Percentiles rank a stretch among this genome's conserved stretches.
phyloP scores from a whole-genome alignment of 2,113 vertebrate species.

The Varanus salvator region DNA sequence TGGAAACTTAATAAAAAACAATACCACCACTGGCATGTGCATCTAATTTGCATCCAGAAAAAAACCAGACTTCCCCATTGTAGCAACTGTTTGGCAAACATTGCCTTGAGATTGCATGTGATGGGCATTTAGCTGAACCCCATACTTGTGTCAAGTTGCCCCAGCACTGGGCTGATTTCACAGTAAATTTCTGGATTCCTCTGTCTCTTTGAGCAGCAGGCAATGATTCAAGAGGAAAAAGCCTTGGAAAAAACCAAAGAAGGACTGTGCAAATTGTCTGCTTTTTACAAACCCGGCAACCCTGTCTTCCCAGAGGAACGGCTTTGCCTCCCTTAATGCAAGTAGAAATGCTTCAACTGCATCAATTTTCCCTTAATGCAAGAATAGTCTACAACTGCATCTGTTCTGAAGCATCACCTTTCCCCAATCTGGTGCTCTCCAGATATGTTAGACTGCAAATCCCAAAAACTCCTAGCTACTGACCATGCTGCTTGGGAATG shows the following conservation, averaged over 20 bases:
- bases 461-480: no score
- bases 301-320: conserved; percentile 22
- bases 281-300: conserved; percentile 36
- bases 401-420: conserved; percentile 36
- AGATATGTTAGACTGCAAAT: no score
- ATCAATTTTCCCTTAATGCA: no score
- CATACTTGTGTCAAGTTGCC: background rate
- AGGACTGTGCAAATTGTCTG: conserved; percentile 61
- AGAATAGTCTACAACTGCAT: conserved; percentile 44
- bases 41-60: no score
- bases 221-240: background rate
- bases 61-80: no score
- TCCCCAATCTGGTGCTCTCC: no score
- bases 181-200: background rate
- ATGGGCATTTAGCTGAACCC: background rate
- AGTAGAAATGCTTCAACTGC: background rate
- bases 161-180: conserved; percentile 28
- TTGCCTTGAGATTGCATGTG: background rate
- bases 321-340: conserved; percentile 8
- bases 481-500: no score
- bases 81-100: background rate
- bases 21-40: background rate
- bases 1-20: no score
- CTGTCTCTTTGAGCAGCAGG: conserved; percentile 39
- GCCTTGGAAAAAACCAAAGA: conserved; percentile 33